Evolutionary conservation across 1,140 invertebrate genomes (phyloP).

Genomic region (Cardiocondyla obscurior): DNA sequence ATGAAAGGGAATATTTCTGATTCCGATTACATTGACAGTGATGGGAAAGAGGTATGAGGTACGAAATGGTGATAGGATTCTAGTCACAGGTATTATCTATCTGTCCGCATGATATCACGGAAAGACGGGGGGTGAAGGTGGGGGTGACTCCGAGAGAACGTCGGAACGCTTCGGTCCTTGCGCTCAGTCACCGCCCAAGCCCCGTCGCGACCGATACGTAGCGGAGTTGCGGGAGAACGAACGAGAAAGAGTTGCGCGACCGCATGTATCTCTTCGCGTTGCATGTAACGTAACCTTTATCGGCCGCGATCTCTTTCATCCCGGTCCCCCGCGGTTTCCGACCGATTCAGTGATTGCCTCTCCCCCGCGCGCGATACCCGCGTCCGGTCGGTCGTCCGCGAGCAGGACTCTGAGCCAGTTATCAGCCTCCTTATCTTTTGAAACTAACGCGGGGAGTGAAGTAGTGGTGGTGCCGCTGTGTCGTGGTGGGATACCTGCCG

Average conservation of each 20-base stretch:
- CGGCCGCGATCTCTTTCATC: neutral
- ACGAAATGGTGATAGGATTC: slow-evolving; percentile 23
- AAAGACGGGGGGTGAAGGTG: slow-evolving; percentile 61
- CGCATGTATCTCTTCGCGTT: neutral
- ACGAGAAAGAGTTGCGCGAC: neutral
- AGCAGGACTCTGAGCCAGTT: neutral
- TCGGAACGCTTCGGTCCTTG: slow-evolving; percentile 76
- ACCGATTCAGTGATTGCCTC: neutral
- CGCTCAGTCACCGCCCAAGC: slow-evolving; percentile 83
- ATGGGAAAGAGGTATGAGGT: neutral
- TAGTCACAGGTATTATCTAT: slow-evolving; percentile 49
- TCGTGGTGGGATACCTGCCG: slow-evolving; percentile 45
- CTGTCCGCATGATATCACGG: slow-evolving; percentile 59
- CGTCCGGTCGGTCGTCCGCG: neutral
- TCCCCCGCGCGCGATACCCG: slow-evolving; percentile 26
- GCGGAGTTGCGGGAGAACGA: slow-evolving; percentile 1
- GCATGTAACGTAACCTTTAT: neutral
- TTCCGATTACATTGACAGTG: neutral
- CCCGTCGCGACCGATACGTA: slow-evolving; percentile 76
- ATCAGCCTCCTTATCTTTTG: neutral
- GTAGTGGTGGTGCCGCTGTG: slow-evolving; percentile 48
- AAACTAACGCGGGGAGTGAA: neutral
- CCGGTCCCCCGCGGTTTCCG: neutral
- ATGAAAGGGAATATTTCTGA: slow-evolving; percentile 20
- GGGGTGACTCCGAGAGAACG: slow-evolving; percentile 77